phyloP scores from a whole-genome alignment of 2,113 vertebrate species.

The Sinocyclocheilus anophthalmus region DNA sequence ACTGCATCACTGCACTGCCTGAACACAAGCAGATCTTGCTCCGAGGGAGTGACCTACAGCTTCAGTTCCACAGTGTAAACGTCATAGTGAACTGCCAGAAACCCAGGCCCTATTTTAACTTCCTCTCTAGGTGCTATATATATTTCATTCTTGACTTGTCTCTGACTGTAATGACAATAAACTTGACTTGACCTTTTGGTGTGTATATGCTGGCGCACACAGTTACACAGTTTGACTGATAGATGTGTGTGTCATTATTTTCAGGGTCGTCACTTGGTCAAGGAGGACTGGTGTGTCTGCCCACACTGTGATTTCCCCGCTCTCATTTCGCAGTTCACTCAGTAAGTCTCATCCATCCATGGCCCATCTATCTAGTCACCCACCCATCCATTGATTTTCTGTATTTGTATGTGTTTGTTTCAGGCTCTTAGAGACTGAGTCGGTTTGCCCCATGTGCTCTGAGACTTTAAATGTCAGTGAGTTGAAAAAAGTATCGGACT shows the following conservation, averaged over 20 bases:
- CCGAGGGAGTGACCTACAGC: background rate
- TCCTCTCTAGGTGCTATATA: background rate
- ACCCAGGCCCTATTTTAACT: background rate
- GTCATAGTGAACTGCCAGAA: background rate
- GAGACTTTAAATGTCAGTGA: conserved; percentile 77
- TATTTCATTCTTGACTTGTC: conserved; percentile 3
- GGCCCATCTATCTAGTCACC: background rate
- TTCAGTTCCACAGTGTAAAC: background rate
- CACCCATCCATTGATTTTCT: background rate
- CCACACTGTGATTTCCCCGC: conserved; percentile 92
- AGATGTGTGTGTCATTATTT: conserved; percentile 4
- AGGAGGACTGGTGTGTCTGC: conserved; percentile 91
- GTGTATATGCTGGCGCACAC: conserved; percentile 12
- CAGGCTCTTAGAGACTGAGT: conserved; percentile 87
- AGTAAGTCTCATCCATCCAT: conserved; percentile 76
- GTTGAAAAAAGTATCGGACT: conserved; percentile 81
- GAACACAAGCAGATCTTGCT: background rate
- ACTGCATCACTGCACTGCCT: background rate
- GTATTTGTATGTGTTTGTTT: conserved; percentile 3
- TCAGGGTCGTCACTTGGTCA: conserved; percentile 93
- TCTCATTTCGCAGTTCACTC: conserved; percentile 85
- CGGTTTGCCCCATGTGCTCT: conserved; percentile 92
- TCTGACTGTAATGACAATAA: conserved; percentile 13
- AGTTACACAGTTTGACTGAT: background rate
- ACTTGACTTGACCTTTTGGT: conserved; percentile 20